Base-by-base conservation (phyloP, 2,113 vertebrate species). In the Colossoma macropomum region DNA sequence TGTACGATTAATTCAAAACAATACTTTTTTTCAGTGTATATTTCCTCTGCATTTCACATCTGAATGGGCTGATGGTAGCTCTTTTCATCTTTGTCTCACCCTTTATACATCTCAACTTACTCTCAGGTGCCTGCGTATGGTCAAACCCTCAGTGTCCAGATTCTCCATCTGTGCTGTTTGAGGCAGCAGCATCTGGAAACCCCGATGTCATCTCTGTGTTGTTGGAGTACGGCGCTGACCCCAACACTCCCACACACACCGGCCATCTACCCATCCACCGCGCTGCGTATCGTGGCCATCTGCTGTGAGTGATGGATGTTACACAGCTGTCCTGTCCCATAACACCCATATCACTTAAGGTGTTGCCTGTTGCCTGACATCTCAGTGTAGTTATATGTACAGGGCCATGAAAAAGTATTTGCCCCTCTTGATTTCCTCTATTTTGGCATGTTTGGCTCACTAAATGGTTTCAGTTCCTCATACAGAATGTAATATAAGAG, bases 251-350 rank as follows among this genome's bases (percentile, higher is more conserved):
- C 79, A 96, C 96, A 79, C 91, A 95, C 90, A 96, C 96, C 0
- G 97, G 97, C 23, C 95, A 99, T 88, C 93, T 99, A 89, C 97
- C 98, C 30, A 96, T 99, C 87, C 98, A 99, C 65, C 95, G 96
- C 83, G 96, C 94, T 84, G 96, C 98, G 38, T 97, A 98, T 77
- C 96, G 93, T 77, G 97, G 98, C 60, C 96, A 99, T 88, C 94
- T 96, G 56, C 79, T 97, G 98, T 99, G 90, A 98, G 96, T 95
- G 75, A 77, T 30, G 19, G 17, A 30, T 77, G 19, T 21, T 56
- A 19, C 17, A 80, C 28, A 38, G 34, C 28, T 56, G 60, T 75
- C 28, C 41, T 65, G 70, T 30, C n/a, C 70, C 70, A 65, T 25
- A 45, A 45, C 4, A 54, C n/a, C 70, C 70, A 65, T 25, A 45